A percentile compares a stretch with the other conserved stretches of the same genome.
Conservation (phyloP, 2,797 vertebrate genomes). For the Helicolenus hilgendorfi region DNA sequence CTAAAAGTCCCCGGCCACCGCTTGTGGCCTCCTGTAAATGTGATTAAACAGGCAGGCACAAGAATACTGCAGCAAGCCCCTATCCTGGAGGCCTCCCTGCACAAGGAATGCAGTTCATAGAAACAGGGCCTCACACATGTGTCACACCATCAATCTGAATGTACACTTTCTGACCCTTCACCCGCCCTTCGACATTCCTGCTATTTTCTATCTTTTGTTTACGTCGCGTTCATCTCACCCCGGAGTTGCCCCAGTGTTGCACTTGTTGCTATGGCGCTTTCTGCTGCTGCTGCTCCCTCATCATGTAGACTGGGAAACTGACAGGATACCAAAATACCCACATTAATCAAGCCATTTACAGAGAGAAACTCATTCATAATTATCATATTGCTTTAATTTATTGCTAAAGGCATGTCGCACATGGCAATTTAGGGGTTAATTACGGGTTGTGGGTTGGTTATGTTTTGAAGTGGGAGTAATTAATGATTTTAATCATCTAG, state of each 20-base stretch:
- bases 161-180: slow-evolving; percentile 29
- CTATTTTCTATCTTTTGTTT: slow-evolving; percentile 19
- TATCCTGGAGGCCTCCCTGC: slow-evolving; percentile 78
- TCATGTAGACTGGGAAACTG: background rate
- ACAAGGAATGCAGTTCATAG: slow-evolving; percentile 79
- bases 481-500: background rate
- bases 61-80: slow-evolving; percentile 82
- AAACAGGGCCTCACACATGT: slow-evolving; percentile 71
- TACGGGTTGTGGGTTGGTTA: background rate
- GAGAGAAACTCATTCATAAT: background rate
- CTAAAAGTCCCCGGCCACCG: background rate
- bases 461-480: slow-evolving; percentile 20
- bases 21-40: slow-evolving; percentile 74
- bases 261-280: slow-evolving; percentile 51
- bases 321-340: background rate
- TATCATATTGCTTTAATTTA: background rate
- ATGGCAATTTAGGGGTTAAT: background rate
- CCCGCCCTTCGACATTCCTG: slow-evolving; percentile 9
- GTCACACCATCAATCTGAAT: slow-evolving; percentile 64
- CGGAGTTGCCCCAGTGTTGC: background rate
- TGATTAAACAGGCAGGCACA: slow-evolving; percentile 88
- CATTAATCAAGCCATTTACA: background rate
- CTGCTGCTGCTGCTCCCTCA: background rate
- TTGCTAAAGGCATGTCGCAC: background rate
- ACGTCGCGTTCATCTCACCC: background rate